phyloP scores from a whole-genome alignment of 2,113 vertebrate genomes.

The Cardinalis cardinalis region DNA sequence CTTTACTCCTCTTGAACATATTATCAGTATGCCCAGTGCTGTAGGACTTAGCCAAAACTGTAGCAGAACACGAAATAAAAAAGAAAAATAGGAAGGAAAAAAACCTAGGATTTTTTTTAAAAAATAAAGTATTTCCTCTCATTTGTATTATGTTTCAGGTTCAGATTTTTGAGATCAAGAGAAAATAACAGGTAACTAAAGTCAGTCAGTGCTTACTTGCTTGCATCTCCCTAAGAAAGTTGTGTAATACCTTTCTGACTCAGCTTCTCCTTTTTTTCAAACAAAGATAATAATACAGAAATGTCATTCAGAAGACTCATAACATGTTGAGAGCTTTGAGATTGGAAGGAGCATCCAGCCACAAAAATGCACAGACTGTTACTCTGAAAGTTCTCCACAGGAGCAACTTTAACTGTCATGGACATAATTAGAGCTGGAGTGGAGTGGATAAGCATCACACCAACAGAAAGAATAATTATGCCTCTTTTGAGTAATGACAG shows the following conservation, averaged over 20 bases:
- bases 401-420: not conserved
- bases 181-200: not conserved
- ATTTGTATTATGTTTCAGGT: not conserved
- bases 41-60: not conserved
- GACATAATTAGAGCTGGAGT: not conserved
- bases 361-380: not conserved
- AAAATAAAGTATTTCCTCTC: not conserved
- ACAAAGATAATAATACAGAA: not conserved
- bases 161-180: not conserved
- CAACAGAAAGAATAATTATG: not conserved
- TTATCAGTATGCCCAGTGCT: not conserved
- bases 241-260: not conserved
- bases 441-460: not conserved
- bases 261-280: not conserved
- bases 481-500: not conserved
- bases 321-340: not conserved
- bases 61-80: not conserved
- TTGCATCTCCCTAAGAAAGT: not conserved
- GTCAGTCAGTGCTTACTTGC: not conserved
- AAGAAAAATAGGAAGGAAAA: not conserved
- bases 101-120: fast-evolving
- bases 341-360: not conserved
- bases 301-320: not conserved
- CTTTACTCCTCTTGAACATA: not conserved
- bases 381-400: not conserved